phyloP scores from a whole-genome alignment of 2,888 invertebrate species.

The Druceiella hillmani region DNA sequence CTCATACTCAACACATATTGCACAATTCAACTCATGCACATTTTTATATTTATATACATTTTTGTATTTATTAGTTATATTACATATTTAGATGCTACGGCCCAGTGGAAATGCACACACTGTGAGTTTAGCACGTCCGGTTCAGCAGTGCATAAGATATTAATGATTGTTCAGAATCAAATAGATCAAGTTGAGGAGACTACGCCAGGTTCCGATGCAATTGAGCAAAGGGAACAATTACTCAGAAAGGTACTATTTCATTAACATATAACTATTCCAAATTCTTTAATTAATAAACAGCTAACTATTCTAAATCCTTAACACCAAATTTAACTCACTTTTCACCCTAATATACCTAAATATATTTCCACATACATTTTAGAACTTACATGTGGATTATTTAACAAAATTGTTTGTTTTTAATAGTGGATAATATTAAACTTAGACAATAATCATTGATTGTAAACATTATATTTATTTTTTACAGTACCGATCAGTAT shows the following conservation, averaged over 20 bases:
- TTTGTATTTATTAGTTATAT: too few species aligned
- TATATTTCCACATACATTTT: neutral
- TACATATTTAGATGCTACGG: conserved; percentile 43
- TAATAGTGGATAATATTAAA: too few species aligned
- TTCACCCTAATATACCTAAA: too few species aligned
- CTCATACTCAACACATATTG: too few species aligned
- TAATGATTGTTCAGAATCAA: conserved; percentile 61
- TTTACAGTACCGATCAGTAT: conserved; percentile 56
- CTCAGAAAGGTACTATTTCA: conserved; percentile 53
- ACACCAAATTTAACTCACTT: too few species aligned
- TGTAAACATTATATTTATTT: too few species aligned
- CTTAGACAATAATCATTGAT: too few species aligned
- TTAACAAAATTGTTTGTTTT: neutral
- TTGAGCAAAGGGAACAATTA: conserved; percentile 60
- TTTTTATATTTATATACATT: too few species aligned
- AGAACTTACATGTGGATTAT: neutral
- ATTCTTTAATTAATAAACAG: too few species aligned
- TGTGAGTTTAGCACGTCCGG: conserved; percentile 62
- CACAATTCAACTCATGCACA: too few species aligned
- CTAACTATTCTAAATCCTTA: too few species aligned
- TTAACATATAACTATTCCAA: too few species aligned
- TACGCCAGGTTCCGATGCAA: conserved; percentile 52
- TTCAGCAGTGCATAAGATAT: conserved; percentile 55
- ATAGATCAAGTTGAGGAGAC: conserved; percentile 58
- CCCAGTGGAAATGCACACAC: conserved; percentile 61